Evolutionary conservation across 2,113 vertebrate genomes (phyloP), one percentile per base, ranked within the genome.

Genomic region (Neogale vison): DNA sequence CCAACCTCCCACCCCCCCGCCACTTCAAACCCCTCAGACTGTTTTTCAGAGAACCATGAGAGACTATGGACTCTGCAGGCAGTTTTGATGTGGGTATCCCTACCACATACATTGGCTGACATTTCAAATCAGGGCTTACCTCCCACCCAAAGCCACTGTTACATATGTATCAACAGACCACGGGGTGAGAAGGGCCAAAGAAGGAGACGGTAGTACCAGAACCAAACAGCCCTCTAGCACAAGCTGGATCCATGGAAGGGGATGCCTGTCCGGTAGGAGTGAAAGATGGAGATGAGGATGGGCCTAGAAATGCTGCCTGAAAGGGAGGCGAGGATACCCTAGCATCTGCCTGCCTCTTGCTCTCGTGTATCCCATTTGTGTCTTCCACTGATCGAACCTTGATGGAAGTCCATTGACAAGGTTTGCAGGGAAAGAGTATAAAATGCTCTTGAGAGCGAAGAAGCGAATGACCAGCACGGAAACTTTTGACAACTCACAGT

Each of bases 31-130:
- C n/a, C n/a, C n/a, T n/a, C n/a, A n/a, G n/a, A n/a, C n/a, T n/a
- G n/a, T n/a, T n/a, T n/a, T n/a, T n/a, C n/a, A n/a, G n/a, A n/a
- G n/a, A n/a, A n/a, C n/a, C n/a, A n/a, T n/a, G n/a, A n/a, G n/a
- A n/a, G n/a, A n/a, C n/a, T n/a, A n/a, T n/a, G n/a, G n/a, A 96
- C 65, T 72, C 72, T 84, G 31, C 42, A 76, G 34, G 34, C 24
- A 74, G 36, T 42, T 74, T 10, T 42, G 24, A 6, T 55, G 10
- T 85, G 20, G 29, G 36, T 52, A 36, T 89, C 77, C 88, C 77
- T 17, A 52, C 13, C 31, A 47, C 3, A 77, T 31, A 45, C 23
- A 81, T 5, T 71, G 50, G 23, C 26, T 26, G 52, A 69, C 50
- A 85, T 65, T 72, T 79, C 34, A 88, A 1, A 59, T 82, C 50